Evolutionary conservation across 2,888 invertebrate species (phyloP).

Genomic region (Ornithoptera priamus): DNA sequence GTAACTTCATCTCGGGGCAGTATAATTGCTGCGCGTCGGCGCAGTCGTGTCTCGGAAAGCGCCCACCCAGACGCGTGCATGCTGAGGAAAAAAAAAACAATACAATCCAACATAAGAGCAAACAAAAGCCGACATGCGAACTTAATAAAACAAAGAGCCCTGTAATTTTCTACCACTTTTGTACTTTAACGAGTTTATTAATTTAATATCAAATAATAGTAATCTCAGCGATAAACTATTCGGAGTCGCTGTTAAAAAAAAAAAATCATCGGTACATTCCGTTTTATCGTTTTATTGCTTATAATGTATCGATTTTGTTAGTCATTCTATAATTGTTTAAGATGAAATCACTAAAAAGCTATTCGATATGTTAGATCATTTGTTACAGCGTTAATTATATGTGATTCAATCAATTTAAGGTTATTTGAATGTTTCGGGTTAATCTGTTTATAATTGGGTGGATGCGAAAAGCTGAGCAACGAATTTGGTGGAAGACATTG

Average conservation of each 20-base stretch:
- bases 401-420: not conserved
- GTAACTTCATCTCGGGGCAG: conserved; percentile 51
- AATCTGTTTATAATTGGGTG: too few species aligned
- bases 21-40: conserved; percentile 66
- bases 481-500: too few species aligned
- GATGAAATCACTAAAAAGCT: conserved; percentile 6
- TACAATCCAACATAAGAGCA: conserved; percentile 73
- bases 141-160: conserved; percentile 74
- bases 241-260: conserved; percentile 69
- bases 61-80: conserved; percentile 72
- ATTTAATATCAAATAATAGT: conserved; percentile 77
- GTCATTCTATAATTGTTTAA: conserved; percentile 45
- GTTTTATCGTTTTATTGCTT: conserved; percentile 65
- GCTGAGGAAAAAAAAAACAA: conserved; percentile 60
- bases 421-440: not conserved
- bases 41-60: conserved; percentile 70
- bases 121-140: conserved; percentile 73
- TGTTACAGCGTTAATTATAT: not conserved
- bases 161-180: conserved; percentile 74
- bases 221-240: conserved; percentile 73
- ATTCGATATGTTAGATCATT: not conserved
- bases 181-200: conserved; percentile 80
- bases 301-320: conserved; percentile 58
- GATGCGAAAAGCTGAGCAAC: too few species aligned
- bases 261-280: conserved; percentile 70